These are phyloP conservation scores for Meteorus colon DNA, from an alignment of 2,888 invertebrate species.

Conservation along the genomic window DNA sequence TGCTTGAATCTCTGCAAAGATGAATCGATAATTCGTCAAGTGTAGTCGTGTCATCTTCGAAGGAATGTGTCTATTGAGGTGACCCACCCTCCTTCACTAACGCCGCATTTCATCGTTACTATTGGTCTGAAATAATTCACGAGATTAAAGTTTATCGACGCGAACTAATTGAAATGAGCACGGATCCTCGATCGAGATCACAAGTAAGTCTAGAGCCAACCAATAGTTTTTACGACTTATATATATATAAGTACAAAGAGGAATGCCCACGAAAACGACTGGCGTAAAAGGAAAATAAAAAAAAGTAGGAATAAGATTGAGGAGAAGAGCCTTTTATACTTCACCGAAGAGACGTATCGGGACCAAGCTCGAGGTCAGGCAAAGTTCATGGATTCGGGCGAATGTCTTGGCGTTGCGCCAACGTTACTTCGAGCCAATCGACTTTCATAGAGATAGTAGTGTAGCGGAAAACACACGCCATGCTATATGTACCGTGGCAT, in stretches of 20 bases:
- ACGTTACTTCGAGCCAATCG: slow-evolving; percentile 52
- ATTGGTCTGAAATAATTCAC: neutral
- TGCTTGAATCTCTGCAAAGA: neutral
- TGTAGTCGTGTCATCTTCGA: neutral
- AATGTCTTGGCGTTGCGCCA: slow-evolving; percentile 52
- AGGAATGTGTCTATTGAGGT: neutral
- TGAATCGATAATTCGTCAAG: neutral
- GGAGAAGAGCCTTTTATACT: slow-evolving; percentile 7
- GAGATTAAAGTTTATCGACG: slow-evolving; percentile 1
- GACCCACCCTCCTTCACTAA: neutral
- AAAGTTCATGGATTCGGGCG: slow-evolving; percentile 23
- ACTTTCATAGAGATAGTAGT: slow-evolving; percentile 43
- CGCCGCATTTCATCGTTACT: neutral
- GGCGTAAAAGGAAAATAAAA: slow-evolving; percentile 2
- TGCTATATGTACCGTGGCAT: slow-evolving; percentile 14
- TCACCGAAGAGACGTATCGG: slow-evolving; percentile 23
- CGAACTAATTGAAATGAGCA: slow-evolving; percentile 15
- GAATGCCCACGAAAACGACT: neutral
- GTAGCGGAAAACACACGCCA: slow-evolving; percentile 32
- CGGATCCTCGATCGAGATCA: neutral
- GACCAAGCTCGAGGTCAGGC: slow-evolving; percentile 22
- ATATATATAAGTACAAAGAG: neutral
- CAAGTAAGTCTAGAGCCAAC: neutral
- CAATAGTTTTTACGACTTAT: neutral
- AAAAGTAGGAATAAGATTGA: neutral